Conservation (phyloP, 2,888 invertebrate species). For the Meloe dianella region DNA sequence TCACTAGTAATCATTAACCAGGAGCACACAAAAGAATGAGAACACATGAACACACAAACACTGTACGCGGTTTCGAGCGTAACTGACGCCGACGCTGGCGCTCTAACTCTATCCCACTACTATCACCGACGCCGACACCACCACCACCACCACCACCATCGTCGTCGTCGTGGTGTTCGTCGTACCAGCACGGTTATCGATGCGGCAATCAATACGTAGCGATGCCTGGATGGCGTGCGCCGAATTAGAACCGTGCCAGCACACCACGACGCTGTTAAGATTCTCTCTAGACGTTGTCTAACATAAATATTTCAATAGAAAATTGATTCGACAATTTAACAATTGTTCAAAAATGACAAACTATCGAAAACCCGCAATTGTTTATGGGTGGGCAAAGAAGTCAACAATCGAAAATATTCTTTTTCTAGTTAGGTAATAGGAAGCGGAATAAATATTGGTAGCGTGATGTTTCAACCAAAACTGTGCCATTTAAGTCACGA, state of each 20-base stretch:
- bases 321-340: no score
- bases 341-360: neutral
- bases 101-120: constrained; percentile 10
- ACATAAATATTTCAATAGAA: no score
- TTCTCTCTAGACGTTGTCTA: neutral
- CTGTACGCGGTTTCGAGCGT: constrained; percentile 24
- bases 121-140: constrained; percentile 17
- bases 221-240: constrained; percentile 33
- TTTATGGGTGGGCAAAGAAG: neutral
- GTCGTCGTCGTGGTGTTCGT: constrained; percentile 14
- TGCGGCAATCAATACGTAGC: constrained; percentile 49
- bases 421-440: neutral
- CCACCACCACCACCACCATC: constrained; percentile 23
- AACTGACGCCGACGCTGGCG: constrained; percentile 50
- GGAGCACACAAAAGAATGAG: neutral
- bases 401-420: neutral
- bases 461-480: neutral
- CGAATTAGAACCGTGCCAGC: constrained; percentile 5
- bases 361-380: neutral
- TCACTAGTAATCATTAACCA: neutral
- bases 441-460: neutral
- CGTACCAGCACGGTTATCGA: constrained; percentile 34
- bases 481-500: neutral
- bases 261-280: neutral
- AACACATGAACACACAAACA: constrained; percentile 5